Evolutionary conservation across 1,140 invertebrate genomes (phyloP).

Genomic region (Sycophaga agraensis): DNA sequence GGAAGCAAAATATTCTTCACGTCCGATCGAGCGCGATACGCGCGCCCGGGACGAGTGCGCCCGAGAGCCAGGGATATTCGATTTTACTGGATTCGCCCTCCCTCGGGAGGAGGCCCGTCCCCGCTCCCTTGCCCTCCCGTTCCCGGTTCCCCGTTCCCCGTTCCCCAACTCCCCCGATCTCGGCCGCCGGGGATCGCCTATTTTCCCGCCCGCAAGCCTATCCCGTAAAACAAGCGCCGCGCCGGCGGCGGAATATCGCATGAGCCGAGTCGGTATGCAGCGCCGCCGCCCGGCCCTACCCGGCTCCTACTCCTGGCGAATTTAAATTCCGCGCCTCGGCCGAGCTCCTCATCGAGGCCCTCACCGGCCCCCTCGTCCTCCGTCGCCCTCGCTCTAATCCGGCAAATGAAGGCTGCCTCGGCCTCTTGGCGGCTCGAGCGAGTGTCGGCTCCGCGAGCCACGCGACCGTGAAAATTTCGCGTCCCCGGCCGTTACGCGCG

Average conservation of each 20-base stretch:
- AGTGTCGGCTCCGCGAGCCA: too few relatives aligned
- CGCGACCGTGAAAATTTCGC: constrained; percentile 11
- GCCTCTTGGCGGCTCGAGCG: too few relatives aligned
- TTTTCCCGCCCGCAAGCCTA: too few relatives aligned
- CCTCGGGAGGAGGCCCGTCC: not conserved
- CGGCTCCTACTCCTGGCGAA: constrained; percentile 29
- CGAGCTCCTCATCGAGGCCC: constrained; percentile 32
- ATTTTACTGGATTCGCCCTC: constrained; percentile 24
- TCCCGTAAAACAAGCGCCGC: constrained; percentile 32
- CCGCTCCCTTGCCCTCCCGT: not conserved
- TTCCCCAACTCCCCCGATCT: constrained; percentile 29
- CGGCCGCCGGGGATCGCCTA: not conserved
- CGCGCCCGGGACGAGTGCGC: not conserved
- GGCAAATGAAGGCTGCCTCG: not conserved
- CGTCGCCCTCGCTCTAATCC: not conserved
- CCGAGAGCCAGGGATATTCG: constrained; percentile 16
- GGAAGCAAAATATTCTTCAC: constrained; percentile 28
- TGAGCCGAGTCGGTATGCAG: constrained; percentile 46
- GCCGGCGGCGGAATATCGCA: constrained; percentile 43
- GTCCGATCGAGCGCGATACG: constrained; percentile 8
- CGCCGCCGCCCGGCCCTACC: not conserved
- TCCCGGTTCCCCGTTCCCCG: not conserved
- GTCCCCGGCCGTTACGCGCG: not conserved
- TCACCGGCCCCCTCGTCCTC: constrained; percentile 2
- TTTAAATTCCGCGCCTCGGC: constrained; percentile 47